Evolutionary conservation across 2,797 vertebrate genomes (phyloP), one percentile per base, ranked within the genome.

Genomic region (Cirrhinus molitorella): DNA sequence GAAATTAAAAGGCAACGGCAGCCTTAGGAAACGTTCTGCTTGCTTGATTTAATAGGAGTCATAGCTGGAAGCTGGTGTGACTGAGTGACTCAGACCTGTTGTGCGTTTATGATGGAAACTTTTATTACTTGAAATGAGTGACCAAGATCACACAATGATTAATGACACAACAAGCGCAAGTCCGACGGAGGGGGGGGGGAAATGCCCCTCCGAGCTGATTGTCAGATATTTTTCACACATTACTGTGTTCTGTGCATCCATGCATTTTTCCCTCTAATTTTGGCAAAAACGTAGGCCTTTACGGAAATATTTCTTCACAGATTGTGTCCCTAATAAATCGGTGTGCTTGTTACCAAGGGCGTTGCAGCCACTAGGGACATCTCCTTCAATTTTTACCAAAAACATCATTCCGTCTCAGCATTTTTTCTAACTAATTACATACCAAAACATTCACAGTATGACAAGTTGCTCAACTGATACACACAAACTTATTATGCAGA

Each of bases 1-100:
- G 97, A 99, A 99, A 99, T 99, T 99, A 99, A 99, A 99, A 99
- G 98, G 96, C 98, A 98, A 98, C 97, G 97, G 96, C 96, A 95
- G 98, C 98, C 98, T 98, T 96, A 98, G 97, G 98, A 99, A 98
- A 98, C 97, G 97, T 98, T 99, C 98, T 96, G 97, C 97, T 98
- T 96, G 97, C 98, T 96, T 99, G 97, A 98, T 99, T 99, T 99
- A 99, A 99, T 98, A 97, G 96, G 94, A 94, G 96, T 96, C 96
- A 97, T 98, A 97, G 98, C 97, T 99, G 96, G 97, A 97, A 99
- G 97, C 97, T 97, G 96, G 96, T 96, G 97, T 97, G 97, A 98
- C 96, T 96, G 96, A 98, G 96, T 97, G 98, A 98, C 97, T 98
- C 97, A 97, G 97, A 97, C 97, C 97, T 98, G 98, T 98, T 98